Percentiles rank a stretch among this genome's conserved stretches.
Evolutionary conservation across 1,140 invertebrate genomes (phyloP).

Genomic region (Uloborus diversus): DNA sequence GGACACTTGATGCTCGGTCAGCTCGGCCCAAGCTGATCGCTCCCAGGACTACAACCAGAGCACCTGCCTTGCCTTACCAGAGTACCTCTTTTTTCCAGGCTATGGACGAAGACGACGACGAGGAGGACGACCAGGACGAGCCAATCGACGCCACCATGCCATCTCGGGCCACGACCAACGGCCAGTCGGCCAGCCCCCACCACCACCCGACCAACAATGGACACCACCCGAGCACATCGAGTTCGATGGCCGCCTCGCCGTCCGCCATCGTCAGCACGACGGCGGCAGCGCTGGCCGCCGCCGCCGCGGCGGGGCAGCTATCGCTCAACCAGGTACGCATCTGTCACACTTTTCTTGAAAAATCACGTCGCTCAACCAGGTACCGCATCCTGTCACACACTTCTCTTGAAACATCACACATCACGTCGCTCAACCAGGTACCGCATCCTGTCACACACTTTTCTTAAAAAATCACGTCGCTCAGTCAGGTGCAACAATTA

Average conservation of each 20-base stretch:
- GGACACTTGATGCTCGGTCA: background rate
- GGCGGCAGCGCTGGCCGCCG: conserved; percentile 70
- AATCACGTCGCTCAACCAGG: no score
- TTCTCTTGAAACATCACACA: no score
- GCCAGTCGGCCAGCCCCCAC: conserved; percentile 24
- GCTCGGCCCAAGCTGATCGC: no score
- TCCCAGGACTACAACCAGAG: background rate
- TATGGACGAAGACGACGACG: conserved; percentile 50
- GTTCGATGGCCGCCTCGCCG: conserved; percentile 29
- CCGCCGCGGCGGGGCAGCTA: conserved; percentile 74
- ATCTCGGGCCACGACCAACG: conserved; percentile 66
- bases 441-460: no score
- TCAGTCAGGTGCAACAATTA: no score
- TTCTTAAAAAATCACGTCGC: no score
- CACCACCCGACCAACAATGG: conserved; percentile 64
- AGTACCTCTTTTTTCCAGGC: background rate
- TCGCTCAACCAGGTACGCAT: conserved; percentile 70
- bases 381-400: no score
- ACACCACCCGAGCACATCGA: conserved; percentile 61
- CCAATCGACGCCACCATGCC: conserved; percentile 68
- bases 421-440: no score
- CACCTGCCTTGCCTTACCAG: background rate
- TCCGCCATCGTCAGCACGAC: conserved; percentile 61
- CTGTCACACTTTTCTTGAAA: no score
- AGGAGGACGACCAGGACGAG: conserved; percentile 57